A percentile compares a stretch with the other conserved stretches of the same genome.
Conservation (phyloP, 2,888 invertebrate genomes). For the Hypomecis punctinalis region DNA sequence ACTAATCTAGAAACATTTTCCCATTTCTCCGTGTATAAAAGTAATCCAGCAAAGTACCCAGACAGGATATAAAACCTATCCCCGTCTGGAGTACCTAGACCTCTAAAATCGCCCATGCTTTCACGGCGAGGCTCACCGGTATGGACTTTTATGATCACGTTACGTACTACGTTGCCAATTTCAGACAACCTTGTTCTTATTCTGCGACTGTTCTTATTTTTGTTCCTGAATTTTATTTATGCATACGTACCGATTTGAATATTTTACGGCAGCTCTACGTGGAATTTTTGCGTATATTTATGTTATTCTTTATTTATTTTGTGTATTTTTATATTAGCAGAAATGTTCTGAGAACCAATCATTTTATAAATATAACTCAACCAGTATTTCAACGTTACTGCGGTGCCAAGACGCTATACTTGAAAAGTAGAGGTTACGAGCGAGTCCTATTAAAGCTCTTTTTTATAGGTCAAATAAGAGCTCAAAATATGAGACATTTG, state of each 20-base stretch:
- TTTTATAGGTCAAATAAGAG: background rate
- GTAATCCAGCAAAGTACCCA: slow-evolving; percentile 10
- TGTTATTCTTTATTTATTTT: slow-evolving; percentile 22
- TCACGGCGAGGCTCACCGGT: slow-evolving; percentile 26
- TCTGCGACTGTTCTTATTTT: slow-evolving; percentile 37
- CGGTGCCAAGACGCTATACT: too few relatives aligned
- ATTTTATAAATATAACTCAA: slow-evolving; percentile 4
- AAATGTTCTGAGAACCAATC: slow-evolving; percentile 1
- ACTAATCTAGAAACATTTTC: background rate
- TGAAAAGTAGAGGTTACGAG: background rate
- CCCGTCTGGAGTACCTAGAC: slow-evolving; percentile 12
- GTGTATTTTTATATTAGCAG: slow-evolving; percentile 18
- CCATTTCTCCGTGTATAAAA: background rate
- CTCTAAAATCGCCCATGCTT: slow-evolving; percentile 7
- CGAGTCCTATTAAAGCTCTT: too few relatives aligned
- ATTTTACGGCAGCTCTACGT: slow-evolving; percentile 44
- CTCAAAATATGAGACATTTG: background rate
- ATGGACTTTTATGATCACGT: slow-evolving; percentile 53
- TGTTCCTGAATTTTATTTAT: slow-evolving; percentile 48
- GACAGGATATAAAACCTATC: slow-evolving; percentile 15
- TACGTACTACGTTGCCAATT: slow-evolving; percentile 48
- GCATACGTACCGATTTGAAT: slow-evolving; percentile 49
- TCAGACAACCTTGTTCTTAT: slow-evolving; percentile 44
- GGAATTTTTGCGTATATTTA: slow-evolving; percentile 32
- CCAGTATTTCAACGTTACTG: too few relatives aligned